phyloP scores from a whole-genome alignment of 1,140 invertebrate genomes.

The Teleogryllus occipitalis region DNA sequence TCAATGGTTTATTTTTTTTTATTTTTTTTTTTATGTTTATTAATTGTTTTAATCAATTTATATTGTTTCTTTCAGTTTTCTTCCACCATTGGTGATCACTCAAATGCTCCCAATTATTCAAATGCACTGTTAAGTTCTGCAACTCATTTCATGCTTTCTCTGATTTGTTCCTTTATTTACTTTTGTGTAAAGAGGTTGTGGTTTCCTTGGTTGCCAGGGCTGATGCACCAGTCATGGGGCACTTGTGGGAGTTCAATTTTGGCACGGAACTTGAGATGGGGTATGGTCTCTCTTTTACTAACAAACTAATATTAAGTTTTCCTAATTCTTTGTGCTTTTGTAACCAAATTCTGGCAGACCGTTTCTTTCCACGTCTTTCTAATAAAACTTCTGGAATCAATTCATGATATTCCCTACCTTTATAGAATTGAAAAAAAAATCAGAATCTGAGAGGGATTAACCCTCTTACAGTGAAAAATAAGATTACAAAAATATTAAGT shows the following conservation, averaged over 20 bases:
- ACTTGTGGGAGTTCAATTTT: conserved; percentile 85
- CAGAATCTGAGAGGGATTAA: too few species aligned
- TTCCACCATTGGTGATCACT: not conserved
- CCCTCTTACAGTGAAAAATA: too few species aligned
- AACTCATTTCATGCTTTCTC: conserved; percentile 8
- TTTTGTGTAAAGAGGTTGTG: conserved; percentile 25
- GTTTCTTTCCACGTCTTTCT: too few species aligned
- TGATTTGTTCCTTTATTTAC: conserved; percentile 7
- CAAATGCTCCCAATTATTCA: conserved; percentile 7
- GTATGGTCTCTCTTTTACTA: conserved; percentile 45
- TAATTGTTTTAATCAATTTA: not conserved
- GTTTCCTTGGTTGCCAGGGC: conserved; percentile 60
- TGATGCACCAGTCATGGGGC: conserved; percentile 90
- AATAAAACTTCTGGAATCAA: too few species aligned
- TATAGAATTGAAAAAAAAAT: too few species aligned
- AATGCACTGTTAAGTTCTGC: not conserved
- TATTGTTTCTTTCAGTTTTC: conserved; percentile 3
- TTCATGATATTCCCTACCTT: too few species aligned
- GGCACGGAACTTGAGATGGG: conserved; percentile 63
- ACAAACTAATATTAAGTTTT: not conserved
- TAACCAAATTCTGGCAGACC: too few species aligned
- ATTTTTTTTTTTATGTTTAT: not conserved
- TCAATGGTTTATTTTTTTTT: not conserved
- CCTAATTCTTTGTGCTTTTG: too few species aligned
- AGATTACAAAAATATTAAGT: too few species aligned